These are phyloP conservation scores for Carlito syrichta DNA, from an alignment of 2,113 vertebrate genomes.

Conservation along the genomic window DNA sequence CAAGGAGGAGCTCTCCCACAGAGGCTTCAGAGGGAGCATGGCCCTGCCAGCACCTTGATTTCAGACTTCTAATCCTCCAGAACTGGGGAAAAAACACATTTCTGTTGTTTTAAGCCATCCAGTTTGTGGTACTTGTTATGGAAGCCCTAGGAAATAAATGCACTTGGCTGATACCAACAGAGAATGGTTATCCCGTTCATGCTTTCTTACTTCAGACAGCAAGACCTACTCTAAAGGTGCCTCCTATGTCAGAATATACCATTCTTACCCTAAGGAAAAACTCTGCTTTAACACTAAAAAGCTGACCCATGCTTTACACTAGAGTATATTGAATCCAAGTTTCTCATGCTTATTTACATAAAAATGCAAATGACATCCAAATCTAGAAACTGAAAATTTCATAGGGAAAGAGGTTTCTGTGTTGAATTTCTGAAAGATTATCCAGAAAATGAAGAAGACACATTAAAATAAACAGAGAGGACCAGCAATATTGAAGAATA, in stretches of 20 bases:
- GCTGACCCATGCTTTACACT: neutral
- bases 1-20: neutral
- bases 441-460: neutral
- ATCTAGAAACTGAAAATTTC: constrained; percentile 12
- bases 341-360: neutral
- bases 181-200: neutral
- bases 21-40: neutral
- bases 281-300: constrained; percentile 4
- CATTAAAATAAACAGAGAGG: neutral
- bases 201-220: neutral
- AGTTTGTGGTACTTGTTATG: neutral
- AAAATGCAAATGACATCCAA: constrained; percentile 9
- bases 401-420: neutral
- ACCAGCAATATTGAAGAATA: neutral
- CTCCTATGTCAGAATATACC: neutral
- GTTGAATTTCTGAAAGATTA: neutral
- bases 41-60: neutral
- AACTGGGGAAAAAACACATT: neutral
- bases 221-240: neutral
- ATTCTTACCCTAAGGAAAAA: neutral
- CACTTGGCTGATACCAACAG: neutral
- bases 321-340: neutral
- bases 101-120: neutral
- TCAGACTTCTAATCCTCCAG: neutral
- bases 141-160: neutral